These are phyloP conservation scores for Heliconius hermathena DNA, from an alignment of 1,140 invertebrate genomes.

Conservation along the genomic window DNA sequence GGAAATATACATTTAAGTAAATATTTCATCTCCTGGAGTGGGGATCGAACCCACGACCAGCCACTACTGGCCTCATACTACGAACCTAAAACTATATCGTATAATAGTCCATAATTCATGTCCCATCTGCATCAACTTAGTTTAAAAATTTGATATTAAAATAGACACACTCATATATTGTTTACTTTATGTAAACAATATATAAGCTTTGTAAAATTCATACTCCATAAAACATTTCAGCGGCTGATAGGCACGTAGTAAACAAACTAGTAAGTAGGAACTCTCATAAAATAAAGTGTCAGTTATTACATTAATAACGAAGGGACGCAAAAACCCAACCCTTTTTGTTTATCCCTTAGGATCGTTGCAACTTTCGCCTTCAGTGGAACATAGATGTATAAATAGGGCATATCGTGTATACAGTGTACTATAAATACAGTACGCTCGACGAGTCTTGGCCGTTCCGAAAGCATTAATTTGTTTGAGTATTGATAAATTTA, in stretches of 20 bases:
- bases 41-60: too few relatives aligned
- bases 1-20: too few relatives aligned
- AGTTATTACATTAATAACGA: slow-evolving; percentile 78
- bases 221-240: slow-evolving; percentile 23
- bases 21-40: too few relatives aligned
- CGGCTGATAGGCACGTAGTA: slow-evolving; percentile 20
- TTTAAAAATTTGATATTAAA: background rate
- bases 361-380: slow-evolving; percentile 51
- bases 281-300: slow-evolving; percentile 75
- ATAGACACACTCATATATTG: background rate
- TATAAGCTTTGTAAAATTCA: background rate
- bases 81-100: background rate
- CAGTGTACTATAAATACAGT: background rate
- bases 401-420: slow-evolving; percentile 8
- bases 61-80: too few relatives aligned
- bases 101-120: background rate
- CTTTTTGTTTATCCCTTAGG: slow-evolving; percentile 71
- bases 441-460: too few relatives aligned
- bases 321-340: slow-evolving; percentile 64
- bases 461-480: too few relatives aligned
- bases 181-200: background rate
- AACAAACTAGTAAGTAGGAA: slow-evolving; percentile 60
- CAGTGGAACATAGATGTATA: slow-evolving; percentile 35
- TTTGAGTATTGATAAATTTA: too few relatives aligned
- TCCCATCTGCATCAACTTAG: background rate